Conservation (phyloP, 2,113 vertebrate genomes). For the Neolamprologus sp. region DNA sequence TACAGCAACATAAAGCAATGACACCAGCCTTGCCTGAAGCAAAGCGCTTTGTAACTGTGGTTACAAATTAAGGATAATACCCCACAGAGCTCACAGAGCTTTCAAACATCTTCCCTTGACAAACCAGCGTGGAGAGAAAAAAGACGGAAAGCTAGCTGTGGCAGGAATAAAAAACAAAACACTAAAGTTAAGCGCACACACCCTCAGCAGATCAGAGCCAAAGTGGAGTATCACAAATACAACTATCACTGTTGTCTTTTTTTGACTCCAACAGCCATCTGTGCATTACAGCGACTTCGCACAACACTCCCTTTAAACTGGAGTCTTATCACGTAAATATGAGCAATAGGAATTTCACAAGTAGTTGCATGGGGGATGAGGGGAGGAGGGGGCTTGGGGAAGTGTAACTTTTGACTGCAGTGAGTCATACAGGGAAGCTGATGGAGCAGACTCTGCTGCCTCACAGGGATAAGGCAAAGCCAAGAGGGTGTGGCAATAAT, state of each 20-base stretch:
- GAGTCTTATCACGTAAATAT: not conserved
- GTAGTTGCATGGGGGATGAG: not conserved
- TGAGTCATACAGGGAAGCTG: constrained; percentile 37
- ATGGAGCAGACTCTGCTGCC: constrained; percentile 3
- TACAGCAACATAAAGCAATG: not conserved
- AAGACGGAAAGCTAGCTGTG: not conserved
- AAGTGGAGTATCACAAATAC: not conserved
- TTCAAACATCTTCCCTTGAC: not conserved
- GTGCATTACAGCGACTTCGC: not conserved
- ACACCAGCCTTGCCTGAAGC: constrained; percentile 26
- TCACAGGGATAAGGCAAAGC: constrained; percentile 23
- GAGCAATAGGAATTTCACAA: constrained; percentile 3
- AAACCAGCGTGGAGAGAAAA: not conserved
- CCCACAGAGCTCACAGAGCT: not conserved
- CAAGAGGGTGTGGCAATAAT: constrained; percentile 50
- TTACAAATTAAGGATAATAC: not conserved
- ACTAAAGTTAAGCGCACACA: not conserved
- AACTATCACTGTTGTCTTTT: not conserved
- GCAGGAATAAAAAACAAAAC: not conserved
- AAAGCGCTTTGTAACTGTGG: not conserved
- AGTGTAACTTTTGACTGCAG: not conserved
- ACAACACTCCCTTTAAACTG: not conserved
- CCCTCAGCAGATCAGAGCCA: not conserved
- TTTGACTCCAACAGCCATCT: not conserved
- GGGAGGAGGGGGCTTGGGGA: not conserved